These are phyloP conservation scores for Conus ventricosus DNA, from an alignment of 1,140 invertebrate genomes.

Conservation along the genomic window DNA sequence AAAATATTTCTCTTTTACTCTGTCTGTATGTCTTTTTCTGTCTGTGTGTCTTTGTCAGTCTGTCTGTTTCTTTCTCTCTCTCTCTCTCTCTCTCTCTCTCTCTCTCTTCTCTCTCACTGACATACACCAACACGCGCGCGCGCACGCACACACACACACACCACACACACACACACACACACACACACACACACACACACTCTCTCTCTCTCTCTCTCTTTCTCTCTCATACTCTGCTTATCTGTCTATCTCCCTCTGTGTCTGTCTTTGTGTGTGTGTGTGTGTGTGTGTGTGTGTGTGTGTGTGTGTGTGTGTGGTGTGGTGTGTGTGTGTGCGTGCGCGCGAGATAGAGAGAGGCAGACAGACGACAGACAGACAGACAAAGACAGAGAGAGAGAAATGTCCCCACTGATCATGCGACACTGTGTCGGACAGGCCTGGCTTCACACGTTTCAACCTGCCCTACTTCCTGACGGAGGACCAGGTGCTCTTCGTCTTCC, in stretches of 20 bases:
- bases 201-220: neutral
- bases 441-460: conserved; percentile 90
- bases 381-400: neutral
- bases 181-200: neutral
- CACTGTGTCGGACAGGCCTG: conserved; percentile 77
- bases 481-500: conserved; percentile 87
- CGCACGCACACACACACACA: too few relatives aligned
- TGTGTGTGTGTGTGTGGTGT: too few relatives aligned
- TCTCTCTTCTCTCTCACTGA: neutral
- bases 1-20: too few relatives aligned
- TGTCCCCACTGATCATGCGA: too few relatives aligned
- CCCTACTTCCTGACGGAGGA: conserved; percentile 89
- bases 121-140: too few relatives aligned
- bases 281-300: neutral
- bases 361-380: neutral
- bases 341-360: neutral
- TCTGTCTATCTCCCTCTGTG: neutral
- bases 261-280: neutral
- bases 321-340: too few relatives aligned
- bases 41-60: neutral
- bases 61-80: conserved; percentile 2
- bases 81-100: conserved; percentile 19
- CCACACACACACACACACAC: too few relatives aligned
- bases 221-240: neutral
- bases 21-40: neutral